A percentile compares a stretch with the other conserved stretches of the same genome.
phyloP scores from a whole-genome alignment of 2,113 vertebrate species.

The Oreochromis aureus region DNA sequence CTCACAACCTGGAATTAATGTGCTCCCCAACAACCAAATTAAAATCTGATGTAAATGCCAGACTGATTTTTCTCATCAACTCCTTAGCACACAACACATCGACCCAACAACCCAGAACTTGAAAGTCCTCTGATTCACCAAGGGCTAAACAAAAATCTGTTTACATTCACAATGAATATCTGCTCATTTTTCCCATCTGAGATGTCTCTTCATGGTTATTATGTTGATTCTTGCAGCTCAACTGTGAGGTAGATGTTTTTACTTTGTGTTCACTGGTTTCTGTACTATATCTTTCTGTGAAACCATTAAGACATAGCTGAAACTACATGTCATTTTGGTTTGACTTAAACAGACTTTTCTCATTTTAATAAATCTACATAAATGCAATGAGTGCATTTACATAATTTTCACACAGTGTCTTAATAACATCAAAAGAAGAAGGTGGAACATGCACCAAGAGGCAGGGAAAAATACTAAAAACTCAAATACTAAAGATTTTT shows the following conservation, averaged over 20 bases:
- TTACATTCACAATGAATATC: not conserved
- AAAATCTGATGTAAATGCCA: conserved; percentile 22
- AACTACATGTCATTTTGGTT: not conserved
- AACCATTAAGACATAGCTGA: not conserved
- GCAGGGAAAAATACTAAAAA: not conserved
- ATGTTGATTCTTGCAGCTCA: not conserved
- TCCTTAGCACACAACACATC: not conserved
- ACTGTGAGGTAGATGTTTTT: not conserved
- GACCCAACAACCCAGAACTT: not conserved
- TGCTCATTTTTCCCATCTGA: not conserved
- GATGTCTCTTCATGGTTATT: not conserved
- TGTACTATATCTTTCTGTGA: not conserved
- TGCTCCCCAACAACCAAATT: conserved; percentile 1
- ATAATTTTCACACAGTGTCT: not conserved
- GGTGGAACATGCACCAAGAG: not conserved
- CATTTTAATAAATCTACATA: not conserved
- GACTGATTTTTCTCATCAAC: conserved; percentile 1
- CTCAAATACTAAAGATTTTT: not conserved
- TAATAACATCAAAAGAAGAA: not conserved
- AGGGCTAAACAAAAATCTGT: not conserved
- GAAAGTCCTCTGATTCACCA: not conserved
- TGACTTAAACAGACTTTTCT: not conserved
- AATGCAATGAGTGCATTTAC: not conserved
- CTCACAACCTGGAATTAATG: not conserved
- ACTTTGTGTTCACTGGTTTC: not conserved